Evolutionary conservation across 2,888 invertebrate genomes (phyloP).

Genomic region (Machimus atricapillus): DNA sequence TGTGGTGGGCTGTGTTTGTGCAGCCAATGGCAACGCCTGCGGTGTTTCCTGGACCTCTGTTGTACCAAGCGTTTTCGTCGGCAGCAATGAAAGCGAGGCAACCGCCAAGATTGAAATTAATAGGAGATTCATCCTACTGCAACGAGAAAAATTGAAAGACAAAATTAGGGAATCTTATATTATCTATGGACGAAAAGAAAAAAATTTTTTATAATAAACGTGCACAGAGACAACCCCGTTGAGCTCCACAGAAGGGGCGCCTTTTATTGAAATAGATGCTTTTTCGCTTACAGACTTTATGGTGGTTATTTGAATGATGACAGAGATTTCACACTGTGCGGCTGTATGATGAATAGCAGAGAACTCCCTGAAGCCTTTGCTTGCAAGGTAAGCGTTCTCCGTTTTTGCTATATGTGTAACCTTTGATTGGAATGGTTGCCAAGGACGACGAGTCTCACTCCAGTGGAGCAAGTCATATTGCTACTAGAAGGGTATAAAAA

Average conservation of each 20-base stretch:
- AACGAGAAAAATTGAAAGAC: not conserved
- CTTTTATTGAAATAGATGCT: not conserved
- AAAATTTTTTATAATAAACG: not conserved
- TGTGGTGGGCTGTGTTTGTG: slow-evolving; percentile 60
- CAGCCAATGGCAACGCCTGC: slow-evolving; percentile 59
- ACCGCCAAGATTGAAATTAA: slow-evolving; percentile 53
- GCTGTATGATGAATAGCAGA: not conserved
- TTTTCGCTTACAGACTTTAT: not conserved
- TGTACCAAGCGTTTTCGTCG: slow-evolving; percentile 56
- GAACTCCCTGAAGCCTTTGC: not conserved
- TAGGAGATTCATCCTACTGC: slow-evolving; percentile 29
- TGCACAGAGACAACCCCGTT: not conserved
- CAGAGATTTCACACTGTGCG: not conserved
- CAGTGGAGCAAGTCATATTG: not conserved
- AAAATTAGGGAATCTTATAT: not conserved
- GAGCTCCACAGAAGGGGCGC: not conserved
- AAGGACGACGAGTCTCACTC: not conserved
- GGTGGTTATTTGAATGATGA: not conserved
- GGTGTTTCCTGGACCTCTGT: slow-evolving; percentile 62
- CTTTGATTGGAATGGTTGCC: not conserved
- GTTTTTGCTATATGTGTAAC: not conserved
- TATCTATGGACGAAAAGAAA: not conserved
- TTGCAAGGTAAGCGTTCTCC: not conserved
- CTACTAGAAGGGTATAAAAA: not conserved
- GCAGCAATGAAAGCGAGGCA: slow-evolving; percentile 56